Evolutionary conservation across 2,797 vertebrate species (phyloP), one percentile per base, ranked within the genome.

Genomic region (Lophius americanus): DNA sequence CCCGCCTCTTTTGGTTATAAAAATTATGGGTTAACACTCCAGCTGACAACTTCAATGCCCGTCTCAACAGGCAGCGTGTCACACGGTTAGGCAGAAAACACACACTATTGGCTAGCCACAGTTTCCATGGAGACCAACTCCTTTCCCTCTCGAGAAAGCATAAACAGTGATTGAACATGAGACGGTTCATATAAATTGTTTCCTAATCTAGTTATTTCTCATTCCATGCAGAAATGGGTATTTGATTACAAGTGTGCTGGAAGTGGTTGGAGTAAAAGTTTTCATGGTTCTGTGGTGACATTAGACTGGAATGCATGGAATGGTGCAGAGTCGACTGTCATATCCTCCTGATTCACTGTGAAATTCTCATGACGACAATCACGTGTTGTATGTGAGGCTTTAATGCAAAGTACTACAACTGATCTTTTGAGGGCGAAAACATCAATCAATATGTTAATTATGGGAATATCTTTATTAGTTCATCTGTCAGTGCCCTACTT

Each of bases 71-170:
- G 85, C 87, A 82, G 63, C 72, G 39, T 37, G 68, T 93, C 89
- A 91, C 78, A 84, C 70, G 78, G 83, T 73, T 72, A 71, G 72
- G 75, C 67, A 78, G 70, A 85, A 37, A 84, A 75, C 70, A 78
- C 73, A 70, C 68, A 23, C 84, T 76, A 83, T 91, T 90, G 90
- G 90, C 78, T 80, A 49, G 60, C 70, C 53, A 39, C 87, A 87
- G 93, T 94, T 94, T 92, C 93, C 92, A 95, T 94, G 92, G 93
- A 84, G 90, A 94, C 92, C 38, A 41, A 71, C 80, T 70, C 76
- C 79, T 79, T 76, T 83, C 81, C 86, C 81, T 86, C 82, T 68
- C 74, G 73, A 84, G 85, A 84, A 88, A 89, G 89, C 75, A 65
- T 91, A 92, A 92, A 92, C 88, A 91, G 79, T 56, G 76, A 87